Evolutionary conservation across 1,140 invertebrate genomes (phyloP), one percentile per base, ranked within the genome.

Genomic region (Trichonephila clavata): DNA sequence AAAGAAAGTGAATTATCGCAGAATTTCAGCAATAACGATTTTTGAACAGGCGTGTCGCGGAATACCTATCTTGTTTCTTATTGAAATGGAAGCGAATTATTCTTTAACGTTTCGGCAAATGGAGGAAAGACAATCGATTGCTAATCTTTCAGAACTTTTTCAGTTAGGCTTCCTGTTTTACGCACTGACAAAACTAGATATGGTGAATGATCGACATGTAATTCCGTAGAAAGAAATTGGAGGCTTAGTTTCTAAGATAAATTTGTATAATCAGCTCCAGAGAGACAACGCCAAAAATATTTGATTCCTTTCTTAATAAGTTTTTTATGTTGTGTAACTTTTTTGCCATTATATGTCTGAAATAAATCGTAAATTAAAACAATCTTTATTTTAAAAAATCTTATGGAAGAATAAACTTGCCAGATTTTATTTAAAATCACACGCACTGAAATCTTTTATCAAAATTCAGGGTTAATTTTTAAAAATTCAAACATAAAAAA

Each of bases 21-120:
- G 61, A 92, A 92, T 84, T 92, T 50, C 90, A 92, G 90, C 81
- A 83, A 84, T 92, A 92, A 84, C 90, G 77, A 92, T 68, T 84
- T 77, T 77, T 27, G 27, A 77, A 77, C 71, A 77, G 71, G 32
- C 71, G 71, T 39, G 71, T 77, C 32, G 71, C 71, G 18, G 71
- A 77, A 77, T 39, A 77, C 27, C 71, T 77, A 63, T 87, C 86
- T 63, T 50, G 57, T 43, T 84, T 92, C 90, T 84, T 92, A 84
- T 21, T 83, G 43, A 84, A 84, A 43, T 92, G 90, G 81, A 92
- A 92, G 65, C 24, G 81, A 84, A 92, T 84, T 84, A 59, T 63
- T 84, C 90, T 84, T 84, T 84, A 84, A 65, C 59, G 80, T 84
- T 50, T 20, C 21, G 24, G 24, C 71, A 77, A 77, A 77, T 77